phyloP scores from a whole-genome alignment of 2,797 vertebrate species.

The Cryptoblepharus egeriae region DNA sequence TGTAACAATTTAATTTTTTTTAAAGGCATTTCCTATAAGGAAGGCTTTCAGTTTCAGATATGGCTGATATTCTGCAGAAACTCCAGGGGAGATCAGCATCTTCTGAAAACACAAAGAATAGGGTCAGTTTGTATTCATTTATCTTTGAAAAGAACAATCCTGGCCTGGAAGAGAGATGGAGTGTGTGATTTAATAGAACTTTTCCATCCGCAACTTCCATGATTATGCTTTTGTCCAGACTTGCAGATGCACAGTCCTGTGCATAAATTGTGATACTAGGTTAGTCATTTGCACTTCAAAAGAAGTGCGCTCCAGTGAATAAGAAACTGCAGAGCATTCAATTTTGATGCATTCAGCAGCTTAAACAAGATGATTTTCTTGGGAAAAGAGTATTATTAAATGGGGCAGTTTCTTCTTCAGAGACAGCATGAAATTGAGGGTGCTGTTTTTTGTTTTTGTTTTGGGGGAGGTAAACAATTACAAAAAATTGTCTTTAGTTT shows the following conservation, averaged over 20 bases:
- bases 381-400: neutral
- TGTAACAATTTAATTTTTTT: neutral
- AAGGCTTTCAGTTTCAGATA: neutral
- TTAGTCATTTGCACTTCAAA: slow-evolving; percentile 34
- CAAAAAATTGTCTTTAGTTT: slow-evolving; percentile 31
- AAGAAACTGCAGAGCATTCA: slow-evolving; percentile 21
- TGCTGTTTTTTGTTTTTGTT: slow-evolving; percentile 6
- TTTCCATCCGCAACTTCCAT: slow-evolving; percentile 33
- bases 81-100: neutral
- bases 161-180: neutral
- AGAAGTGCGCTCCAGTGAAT: slow-evolving; percentile 1
- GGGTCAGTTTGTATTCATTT: slow-evolving; percentile 29
- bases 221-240: slow-evolving; percentile 31
- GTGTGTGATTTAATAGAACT: slow-evolving; percentile 21
- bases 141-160: slow-evolving; percentile 40
- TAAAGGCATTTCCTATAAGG: neutral
- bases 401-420: neutral
- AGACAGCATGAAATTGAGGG: slow-evolving; percentile 12
- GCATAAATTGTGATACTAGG: slow-evolving; percentile 13
- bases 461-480: slow-evolving; percentile 29
- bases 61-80: slow-evolving; percentile 40
- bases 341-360: slow-evolving; percentile 23
- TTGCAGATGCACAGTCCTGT: slow-evolving; percentile 16
- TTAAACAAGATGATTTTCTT: neutral
- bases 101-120: slow-evolving; percentile 21